Conservation (phyloP, 2,888 invertebrate species). For the Platycnemis pennipes region DNA sequence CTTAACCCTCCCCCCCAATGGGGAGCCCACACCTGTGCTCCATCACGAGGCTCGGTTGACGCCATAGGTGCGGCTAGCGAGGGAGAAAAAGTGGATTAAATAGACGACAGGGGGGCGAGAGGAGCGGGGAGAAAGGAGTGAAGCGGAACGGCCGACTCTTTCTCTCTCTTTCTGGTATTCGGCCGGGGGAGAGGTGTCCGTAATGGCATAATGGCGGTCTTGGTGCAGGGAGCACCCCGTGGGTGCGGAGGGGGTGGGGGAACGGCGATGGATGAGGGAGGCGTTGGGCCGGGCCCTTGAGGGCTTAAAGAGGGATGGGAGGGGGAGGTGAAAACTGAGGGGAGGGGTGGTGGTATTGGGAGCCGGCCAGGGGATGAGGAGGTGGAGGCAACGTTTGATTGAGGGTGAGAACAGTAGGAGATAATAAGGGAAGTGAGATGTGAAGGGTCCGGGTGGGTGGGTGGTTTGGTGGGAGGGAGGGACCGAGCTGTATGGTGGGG, state of each 20-base stretch:
- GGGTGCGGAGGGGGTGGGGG: not conserved
- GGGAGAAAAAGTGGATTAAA: not conserved
- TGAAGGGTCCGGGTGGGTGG: not conserved
- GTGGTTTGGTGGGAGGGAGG: not conserved
- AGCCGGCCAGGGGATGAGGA: not conserved
- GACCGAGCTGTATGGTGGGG: not conserved
- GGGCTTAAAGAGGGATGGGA: not conserved
- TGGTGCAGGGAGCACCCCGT: not conserved
- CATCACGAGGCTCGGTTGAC: not conserved
- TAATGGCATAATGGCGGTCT: constrained; percentile 27
- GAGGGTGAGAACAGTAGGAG: constrained; percentile 39
- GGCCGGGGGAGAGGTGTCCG: not conserved
- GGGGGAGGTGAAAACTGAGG: not conserved
- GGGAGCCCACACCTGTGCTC: not conserved
- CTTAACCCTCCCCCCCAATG: not conserved
- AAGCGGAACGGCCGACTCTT: too few species aligned
- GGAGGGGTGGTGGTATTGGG: not conserved
- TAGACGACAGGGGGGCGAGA: not conserved
- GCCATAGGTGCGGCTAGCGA: not conserved
- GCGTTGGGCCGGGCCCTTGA: not conserved
- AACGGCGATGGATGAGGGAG: not conserved
- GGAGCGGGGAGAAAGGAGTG: not conserved
- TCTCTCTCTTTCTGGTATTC: too few species aligned
- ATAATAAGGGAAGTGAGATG: constrained; percentile 39
- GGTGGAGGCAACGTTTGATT: constrained; percentile 11